Conservation (phyloP, 2,888 invertebrate genomes). For the Monochamus alternatus region DNA sequence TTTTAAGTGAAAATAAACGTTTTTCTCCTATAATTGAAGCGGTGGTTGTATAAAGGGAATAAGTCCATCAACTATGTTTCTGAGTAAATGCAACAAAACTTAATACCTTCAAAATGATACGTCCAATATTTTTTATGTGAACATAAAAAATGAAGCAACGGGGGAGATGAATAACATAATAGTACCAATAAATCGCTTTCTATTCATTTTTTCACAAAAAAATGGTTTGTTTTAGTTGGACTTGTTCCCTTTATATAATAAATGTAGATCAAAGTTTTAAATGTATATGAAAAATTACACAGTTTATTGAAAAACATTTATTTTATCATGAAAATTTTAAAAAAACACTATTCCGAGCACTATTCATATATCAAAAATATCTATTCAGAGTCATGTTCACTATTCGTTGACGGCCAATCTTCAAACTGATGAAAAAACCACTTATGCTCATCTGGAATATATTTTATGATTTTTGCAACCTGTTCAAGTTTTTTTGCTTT, state of each 20-base stretch:
- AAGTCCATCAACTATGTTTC: not conserved
- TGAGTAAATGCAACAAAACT: constrained; percentile 10
- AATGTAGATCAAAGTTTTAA: too few species aligned
- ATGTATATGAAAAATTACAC: too few species aligned
- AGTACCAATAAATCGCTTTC: not conserved
- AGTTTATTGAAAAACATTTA: not conserved
- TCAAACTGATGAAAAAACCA: too few species aligned
- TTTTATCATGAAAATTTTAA: not conserved
- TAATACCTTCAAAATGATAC: not conserved
- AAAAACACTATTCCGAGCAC: too few species aligned
- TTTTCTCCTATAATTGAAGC: not conserved
- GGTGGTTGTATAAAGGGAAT: not conserved
- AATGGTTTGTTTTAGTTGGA: too few species aligned
- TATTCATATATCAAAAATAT: constrained; percentile 1
- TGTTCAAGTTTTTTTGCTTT: constrained; percentile 22
- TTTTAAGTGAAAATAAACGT: too few species aligned
- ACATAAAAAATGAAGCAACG: not conserved
- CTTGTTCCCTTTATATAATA: too few species aligned
- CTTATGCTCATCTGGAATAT: too few species aligned
- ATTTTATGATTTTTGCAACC: too few species aligned
- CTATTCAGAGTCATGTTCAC: constrained; percentile 19
- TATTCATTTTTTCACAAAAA: not conserved
- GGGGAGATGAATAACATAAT: not conserved
- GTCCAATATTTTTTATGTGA: not conserved
- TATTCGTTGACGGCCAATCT: constrained; percentile 2